Evolutionary conservation across 2,113 vertebrate species (phyloP).

Genomic region (Proteles cristata): DNA sequence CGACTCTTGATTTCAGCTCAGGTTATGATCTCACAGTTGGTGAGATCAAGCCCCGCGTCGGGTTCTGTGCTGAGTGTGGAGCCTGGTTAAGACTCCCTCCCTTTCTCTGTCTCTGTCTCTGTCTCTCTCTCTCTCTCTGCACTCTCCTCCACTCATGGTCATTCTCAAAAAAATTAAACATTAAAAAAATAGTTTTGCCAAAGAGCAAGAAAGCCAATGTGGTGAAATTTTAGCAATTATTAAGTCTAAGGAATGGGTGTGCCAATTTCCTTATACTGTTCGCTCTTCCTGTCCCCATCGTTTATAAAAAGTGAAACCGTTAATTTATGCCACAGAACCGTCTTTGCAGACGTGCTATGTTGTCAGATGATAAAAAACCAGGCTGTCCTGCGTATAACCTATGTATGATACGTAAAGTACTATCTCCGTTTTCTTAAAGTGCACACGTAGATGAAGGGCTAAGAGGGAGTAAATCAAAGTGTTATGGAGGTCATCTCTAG

Average conservation of each 20-base stretch:
- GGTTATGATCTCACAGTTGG: no score
- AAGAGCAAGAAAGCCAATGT: background rate
- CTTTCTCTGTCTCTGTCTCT: no score
- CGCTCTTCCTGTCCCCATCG: background rate
- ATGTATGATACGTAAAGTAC: rapidly evolving
- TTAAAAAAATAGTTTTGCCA: no score
- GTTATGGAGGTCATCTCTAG: background rate
- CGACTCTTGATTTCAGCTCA: no score
- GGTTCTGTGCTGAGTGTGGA: no score
- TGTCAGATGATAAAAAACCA: background rate
- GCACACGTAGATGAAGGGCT: background rate
- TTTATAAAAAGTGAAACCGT: background rate
- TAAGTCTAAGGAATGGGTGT: rapidly evolving
- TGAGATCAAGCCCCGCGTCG: no score
- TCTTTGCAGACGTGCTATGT: rapidly evolving
- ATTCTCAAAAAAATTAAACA: no score
- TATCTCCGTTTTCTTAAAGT: background rate
- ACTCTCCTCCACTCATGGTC: no score
- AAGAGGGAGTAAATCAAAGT: background rate
- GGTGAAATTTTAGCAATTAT: rapidly evolving
- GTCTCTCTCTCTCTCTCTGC: no score
- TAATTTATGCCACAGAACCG: rapidly evolving
- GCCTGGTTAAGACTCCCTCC: no score
- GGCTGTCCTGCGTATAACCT: background rate
- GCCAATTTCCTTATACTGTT: rapidly evolving